These are phyloP conservation scores for Taenioides sp. DNA, from an alignment of 2,797 vertebrate genomes.

Conservation along the genomic window DNA sequence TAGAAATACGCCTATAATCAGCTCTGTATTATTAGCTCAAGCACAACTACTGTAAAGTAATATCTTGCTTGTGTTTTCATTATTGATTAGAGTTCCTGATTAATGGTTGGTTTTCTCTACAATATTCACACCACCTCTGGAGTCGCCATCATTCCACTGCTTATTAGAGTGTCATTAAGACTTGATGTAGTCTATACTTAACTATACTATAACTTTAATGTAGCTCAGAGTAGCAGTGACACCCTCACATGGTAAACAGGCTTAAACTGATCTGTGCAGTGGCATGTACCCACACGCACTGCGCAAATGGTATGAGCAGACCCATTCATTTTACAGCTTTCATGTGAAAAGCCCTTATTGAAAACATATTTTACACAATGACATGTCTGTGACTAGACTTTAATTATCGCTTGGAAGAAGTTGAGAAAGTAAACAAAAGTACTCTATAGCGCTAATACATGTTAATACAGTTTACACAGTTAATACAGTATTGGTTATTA, in stretches of 20 bases:
- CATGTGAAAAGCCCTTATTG: conserved; percentile 24
- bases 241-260: conserved; percentile 8
- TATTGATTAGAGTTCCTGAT: background rate
- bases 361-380: conserved; percentile 37
- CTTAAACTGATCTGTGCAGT: background rate
- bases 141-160: background rate
- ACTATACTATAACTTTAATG: background rate
- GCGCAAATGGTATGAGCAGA: background rate
- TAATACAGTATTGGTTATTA: background rate
- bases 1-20: background rate
- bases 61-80: conserved; percentile 5
- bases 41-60: conserved; percentile 6
- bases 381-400: conserved; percentile 28
- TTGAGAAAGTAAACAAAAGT: conserved; percentile 12
- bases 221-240: background rate
- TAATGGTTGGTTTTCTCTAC: background rate
- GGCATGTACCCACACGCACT: background rate
- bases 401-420: conserved; percentile 45
- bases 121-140: background rate
- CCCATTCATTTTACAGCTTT: conserved; percentile 7
- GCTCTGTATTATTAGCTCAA: background rate
- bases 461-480: background rate
- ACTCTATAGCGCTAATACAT: background rate
- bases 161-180: background rate
- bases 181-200: background rate